Evolutionary conservation across 2,888 invertebrate genomes (phyloP).

Genomic region (Pyralis farinalis): DNA sequence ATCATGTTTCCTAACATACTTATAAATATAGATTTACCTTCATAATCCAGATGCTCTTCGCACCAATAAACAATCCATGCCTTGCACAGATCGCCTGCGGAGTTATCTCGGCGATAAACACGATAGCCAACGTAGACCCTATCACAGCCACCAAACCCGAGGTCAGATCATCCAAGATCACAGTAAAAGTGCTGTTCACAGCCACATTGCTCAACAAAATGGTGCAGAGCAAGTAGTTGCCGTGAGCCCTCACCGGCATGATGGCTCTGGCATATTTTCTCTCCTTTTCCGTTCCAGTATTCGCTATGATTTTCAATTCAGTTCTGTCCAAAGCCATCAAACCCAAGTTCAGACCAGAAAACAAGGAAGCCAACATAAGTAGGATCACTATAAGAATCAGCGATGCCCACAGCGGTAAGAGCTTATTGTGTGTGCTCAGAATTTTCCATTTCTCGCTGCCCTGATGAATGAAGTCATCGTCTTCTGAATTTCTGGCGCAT

Average conservation of each 20-base stretch:
- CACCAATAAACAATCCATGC: constrained; percentile 96
- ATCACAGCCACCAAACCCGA: constrained; percentile 95
- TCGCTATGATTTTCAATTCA: constrained; percentile 95
- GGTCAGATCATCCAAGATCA: constrained; percentile 96
- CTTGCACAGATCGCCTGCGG: constrained; percentile 97
- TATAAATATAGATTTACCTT: constrained; percentile 66
- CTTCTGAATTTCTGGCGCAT: constrained; percentile 44
- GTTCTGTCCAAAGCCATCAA: constrained; percentile 98
- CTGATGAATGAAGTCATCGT: constrained; percentile 82
- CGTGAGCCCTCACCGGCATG: constrained; percentile 94
- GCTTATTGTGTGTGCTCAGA: constrained; percentile 85
- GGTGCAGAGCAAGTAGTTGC: constrained; percentile 95
- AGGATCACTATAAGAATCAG: constrained; percentile 87
- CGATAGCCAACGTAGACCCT: constrained; percentile 95
- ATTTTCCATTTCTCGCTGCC: constrained; percentile 83
- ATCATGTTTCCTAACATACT: no score
- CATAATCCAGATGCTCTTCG: constrained; percentile 96
- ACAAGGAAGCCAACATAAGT: constrained; percentile 94
- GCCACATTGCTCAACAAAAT: constrained; percentile 92
- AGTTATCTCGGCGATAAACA: constrained; percentile 98
- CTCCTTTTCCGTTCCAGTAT: constrained; percentile 93
- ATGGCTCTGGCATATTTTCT: constrained; percentile 92
- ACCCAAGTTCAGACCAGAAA: constrained; percentile 98
- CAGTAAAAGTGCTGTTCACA: constrained; percentile 97
- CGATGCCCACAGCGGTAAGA: constrained; percentile 90